Base-by-base conservation (phyloP, 2,797 vertebrate species). In the Botia kubotai region DNA sequence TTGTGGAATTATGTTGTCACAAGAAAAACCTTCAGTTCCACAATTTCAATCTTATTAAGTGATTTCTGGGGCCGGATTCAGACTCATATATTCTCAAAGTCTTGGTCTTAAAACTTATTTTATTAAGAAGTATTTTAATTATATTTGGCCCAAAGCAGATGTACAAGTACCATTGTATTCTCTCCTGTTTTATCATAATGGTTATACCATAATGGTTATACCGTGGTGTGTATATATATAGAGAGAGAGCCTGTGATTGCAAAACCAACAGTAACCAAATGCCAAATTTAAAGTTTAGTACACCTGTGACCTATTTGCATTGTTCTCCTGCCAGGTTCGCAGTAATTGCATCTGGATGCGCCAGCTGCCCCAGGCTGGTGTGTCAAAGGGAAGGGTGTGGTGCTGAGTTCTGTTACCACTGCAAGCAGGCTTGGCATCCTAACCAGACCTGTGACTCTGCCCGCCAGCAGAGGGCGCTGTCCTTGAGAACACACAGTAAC, bases 391-490 rank as follows among this genome's bases (percentile, higher is more conserved):
- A 98, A 13, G 97, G 97, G 86, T 99, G 98, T 84, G 97, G 95
- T 21, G 97, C 97, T 0, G 98, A 99, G 91, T 99, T 99, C 93
- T 99, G 98, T 91, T 99, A 99, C 90, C 98, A 99, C 93, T 99
- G 98, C 93, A 99, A 99, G 62, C 97, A 99, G 92, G 96, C 97
- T 86, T 99, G 98, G 98, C 98, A 99, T 80, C 97, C 98, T 85
- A 99, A 99, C 94, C 98, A 99, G 87, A 99, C 98, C 3, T 99
- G 98, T 72, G 97, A 99, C 89, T 98, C 97, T 55, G 98, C 98
- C 74, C 95, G 97, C 48, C 98, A 98, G 83, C 97, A 99, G 89
- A 93, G 98, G 88, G 97, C 97, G 0, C 96, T 97, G 65, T 93
- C 92, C 14, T 94, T 99, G 86, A 95, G 96, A 29, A 95, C 96